These are phyloP conservation scores for Drosophila nigrodunni DNA, from an alignment of 1,140 invertebrate genomes.

Conservation along the genomic window DNA sequence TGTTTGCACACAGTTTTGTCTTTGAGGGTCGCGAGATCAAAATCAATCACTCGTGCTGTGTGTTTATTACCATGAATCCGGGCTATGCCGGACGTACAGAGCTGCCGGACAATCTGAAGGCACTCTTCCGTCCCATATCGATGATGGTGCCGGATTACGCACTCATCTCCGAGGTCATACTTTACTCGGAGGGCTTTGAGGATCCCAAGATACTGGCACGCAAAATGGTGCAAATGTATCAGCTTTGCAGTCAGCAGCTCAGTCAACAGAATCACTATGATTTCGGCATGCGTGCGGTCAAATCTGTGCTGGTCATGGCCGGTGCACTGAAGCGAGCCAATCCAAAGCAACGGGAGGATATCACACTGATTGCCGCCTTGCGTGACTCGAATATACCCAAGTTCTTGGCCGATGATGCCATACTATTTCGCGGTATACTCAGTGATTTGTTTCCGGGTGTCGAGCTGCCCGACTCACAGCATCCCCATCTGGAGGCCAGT, in stretches of 20 bases:
- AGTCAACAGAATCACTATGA: conserved; percentile 97
- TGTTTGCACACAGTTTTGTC: conserved; percentile 87
- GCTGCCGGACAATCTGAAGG: conserved; percentile 93
- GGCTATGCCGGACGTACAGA: conserved; percentile 95
- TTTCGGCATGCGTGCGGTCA: conserved; percentile 94
- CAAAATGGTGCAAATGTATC: conserved; percentile 97
- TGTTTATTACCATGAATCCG: conserved; percentile 96
- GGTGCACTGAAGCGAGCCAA: conserved; percentile 93
- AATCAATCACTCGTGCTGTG: conserved; percentile 92
- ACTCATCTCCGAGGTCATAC: conserved; percentile 95
- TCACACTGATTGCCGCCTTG: conserved; percentile 92
- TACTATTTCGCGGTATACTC: conserved; percentile 94
- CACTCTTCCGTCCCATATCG: conserved; percentile 93
- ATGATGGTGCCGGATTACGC: conserved; percentile 98
- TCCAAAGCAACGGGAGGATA: conserved; percentile 92
- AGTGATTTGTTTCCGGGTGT: conserved; percentile 95
- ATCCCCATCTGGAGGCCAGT: conserved; percentile 89
- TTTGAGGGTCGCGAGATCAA: conserved; percentile 96
- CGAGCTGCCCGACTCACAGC: conserved; percentile 91
- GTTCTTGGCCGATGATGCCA: conserved; percentile 93
- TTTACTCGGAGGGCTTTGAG: conserved; percentile 97
- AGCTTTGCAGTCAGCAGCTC: conserved; percentile 95
- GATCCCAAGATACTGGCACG: conserved; percentile 92
- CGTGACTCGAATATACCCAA: conserved; percentile 97
- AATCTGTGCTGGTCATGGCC: conserved; percentile 92